phyloP scores from a whole-genome alignment of 2,113 vertebrate species.

The Solea senegalensis region DNA sequence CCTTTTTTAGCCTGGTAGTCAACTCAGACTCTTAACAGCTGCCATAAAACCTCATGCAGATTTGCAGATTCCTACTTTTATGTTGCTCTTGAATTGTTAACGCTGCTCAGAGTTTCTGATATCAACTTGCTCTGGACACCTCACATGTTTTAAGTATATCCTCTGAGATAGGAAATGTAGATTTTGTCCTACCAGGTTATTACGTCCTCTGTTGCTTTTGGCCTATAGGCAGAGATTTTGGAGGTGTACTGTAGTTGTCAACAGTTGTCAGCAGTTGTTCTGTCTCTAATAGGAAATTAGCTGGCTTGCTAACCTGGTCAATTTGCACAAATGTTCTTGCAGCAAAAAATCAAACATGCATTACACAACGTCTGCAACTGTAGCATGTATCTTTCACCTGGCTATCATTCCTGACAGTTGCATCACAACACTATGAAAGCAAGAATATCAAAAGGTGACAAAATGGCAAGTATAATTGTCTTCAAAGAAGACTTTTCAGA shows the following conservation, averaged over 20 bases:
- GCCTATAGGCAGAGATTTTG: conserved; percentile 2
- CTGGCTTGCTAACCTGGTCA: neutral
- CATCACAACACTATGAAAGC: neutral
- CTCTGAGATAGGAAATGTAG: neutral
- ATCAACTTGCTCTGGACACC: neutral
- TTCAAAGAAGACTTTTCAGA: conserved; percentile 4
- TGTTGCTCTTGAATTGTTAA: neutral
- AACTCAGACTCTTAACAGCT: neutral
- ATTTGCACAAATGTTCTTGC: neutral
- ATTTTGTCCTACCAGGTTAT: neutral
- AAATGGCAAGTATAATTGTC: neutral
- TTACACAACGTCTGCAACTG: neutral
- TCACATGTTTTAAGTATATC: neutral
- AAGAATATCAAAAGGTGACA: neutral
- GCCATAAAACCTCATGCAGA: neutral
- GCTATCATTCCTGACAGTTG: neutral
- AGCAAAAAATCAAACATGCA: neutral
- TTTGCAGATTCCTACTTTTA: neutral
- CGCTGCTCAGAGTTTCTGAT: neutral
- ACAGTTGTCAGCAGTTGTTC: neutral
- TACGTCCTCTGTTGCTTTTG: neutral
- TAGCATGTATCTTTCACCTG: no score
- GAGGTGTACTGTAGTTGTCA: neutral
- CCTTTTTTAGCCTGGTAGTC: neutral
- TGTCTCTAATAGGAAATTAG: no score